These are phyloP conservation scores for Charina bottae DNA, from an alignment of 2,113 vertebrate genomes.

Conservation along the genomic window DNA sequence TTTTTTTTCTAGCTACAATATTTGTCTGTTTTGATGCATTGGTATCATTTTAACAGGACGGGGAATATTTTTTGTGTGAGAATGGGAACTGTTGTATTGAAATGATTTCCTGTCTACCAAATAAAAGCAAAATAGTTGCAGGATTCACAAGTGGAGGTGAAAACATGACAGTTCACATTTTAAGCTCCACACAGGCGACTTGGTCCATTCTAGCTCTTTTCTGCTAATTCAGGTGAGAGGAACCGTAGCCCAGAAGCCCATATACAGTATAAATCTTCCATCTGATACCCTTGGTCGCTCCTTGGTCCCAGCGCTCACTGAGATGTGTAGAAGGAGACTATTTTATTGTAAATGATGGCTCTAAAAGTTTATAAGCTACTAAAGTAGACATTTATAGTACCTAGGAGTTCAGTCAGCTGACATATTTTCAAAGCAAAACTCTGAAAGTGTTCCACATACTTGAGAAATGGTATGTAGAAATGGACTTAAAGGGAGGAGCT, in stretches of 20 bases:
- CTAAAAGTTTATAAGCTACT: constrained; percentile 80
- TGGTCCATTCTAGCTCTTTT: neutral
- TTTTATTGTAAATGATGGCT: constrained; percentile 72
- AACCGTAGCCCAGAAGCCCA: neutral
- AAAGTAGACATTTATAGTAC: constrained; percentile 74
- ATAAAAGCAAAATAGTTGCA: neutral
- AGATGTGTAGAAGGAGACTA: constrained; percentile 66
- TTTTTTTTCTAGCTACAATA: too few species aligned
- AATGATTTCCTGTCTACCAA: neutral
- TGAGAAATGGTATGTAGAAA: neutral
- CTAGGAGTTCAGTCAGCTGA: constrained; percentile 70
- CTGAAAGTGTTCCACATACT: constrained; percentile 29
- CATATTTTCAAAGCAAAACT: constrained; percentile 63
- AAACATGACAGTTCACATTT: neutral
- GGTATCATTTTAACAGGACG: neutral
- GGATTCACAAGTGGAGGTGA: neutral
- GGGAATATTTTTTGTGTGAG: neutral
- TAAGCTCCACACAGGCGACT: neutral
- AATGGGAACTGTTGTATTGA: neutral
- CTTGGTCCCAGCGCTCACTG: constrained; percentile 50
- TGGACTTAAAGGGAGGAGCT: neutral
- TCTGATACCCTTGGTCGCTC: constrained; percentile 3
- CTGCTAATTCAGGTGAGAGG: neutral
- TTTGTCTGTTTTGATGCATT: neutral
- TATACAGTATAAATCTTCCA: constrained; percentile 4